Evolutionary conservation across 2,888 invertebrate species (phyloP).

Genomic region (Amphipoea lucens): DNA sequence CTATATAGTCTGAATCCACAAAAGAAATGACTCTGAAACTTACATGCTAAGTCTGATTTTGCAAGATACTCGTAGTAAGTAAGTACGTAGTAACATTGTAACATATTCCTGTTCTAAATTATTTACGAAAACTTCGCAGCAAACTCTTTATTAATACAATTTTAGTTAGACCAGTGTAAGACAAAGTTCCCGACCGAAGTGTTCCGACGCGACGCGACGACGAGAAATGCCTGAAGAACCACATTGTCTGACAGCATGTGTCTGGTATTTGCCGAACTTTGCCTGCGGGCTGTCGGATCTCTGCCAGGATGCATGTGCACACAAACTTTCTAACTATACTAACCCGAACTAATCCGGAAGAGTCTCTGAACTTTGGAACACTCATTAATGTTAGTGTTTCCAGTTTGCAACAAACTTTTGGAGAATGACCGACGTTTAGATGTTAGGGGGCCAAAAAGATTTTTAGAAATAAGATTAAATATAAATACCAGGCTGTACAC

Average conservation of each 20-base stretch:
- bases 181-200: constrained; percentile 33
- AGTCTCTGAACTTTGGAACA: background rate
- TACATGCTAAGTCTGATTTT: background rate
- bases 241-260: constrained; percentile 19
- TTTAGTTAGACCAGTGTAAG: background rate
- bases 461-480: background rate
- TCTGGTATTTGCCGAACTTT: constrained; percentile 44
- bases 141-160: constrained; percentile 14
- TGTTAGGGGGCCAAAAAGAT: background rate
- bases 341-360: constrained; percentile 4
- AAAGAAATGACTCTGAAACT: background rate
- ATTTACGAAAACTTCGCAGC: background rate
- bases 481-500: background rate
- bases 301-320: constrained; percentile 24
- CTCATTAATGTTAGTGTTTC: constrained; percentile 4
- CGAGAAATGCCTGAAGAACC: constrained; percentile 7
- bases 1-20: background rate
- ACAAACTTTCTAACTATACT: constrained; percentile 42
- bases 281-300: background rate
- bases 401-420: background rate
- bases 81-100: background rate
- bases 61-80: background rate
- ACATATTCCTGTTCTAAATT: constrained; percentile 17
- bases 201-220: background rate
- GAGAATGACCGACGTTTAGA: background rate